Evolutionary conservation across 2,888 invertebrate species (phyloP), one percentile per base, ranked within the genome.

Genomic region (Pelosia muscerda): DNA sequence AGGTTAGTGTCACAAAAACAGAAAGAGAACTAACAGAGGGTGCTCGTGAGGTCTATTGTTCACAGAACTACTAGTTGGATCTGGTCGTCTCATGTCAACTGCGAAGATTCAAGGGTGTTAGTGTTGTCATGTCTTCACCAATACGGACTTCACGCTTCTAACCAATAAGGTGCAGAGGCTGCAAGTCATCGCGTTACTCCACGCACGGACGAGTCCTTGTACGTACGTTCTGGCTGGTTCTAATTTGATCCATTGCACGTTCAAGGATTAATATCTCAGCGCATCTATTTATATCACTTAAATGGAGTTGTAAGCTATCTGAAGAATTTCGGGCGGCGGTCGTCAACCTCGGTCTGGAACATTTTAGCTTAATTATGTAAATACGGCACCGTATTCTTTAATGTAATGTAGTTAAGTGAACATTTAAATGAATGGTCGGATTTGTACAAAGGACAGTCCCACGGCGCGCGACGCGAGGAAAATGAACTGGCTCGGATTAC

Each of bases 391-490:
- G 54, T 63, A 54, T 54, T 54, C 54, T 63, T 54, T 56, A 55
- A 63, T 56, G 63, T 63, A 38, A 55, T 26, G 63, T 63, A 63
- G 55, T 34, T 55, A 56, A 63, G 63, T 55, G 55, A 10, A 62
- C 62, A 28, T 54, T 62, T 62, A 53, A 62, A 23, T 62, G n/a
- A 28, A 62, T 31, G 53, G 31, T 31, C 23, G 22, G 63, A 31
- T 63, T 54, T 54, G 23, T 28, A 49, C 31, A 54, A 31, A 23
- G 23, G 34, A 63, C 23, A 19, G 54, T 54, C 53, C 54, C 49
- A 5, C 31, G 63, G 25, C 31, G 22, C 28, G 23, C 31, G 63
- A 34, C 31, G 22, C 28, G 23, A 4, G 31, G 31, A 23, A 54
- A 31, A n/a, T 19, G n/a, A 26, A 26, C 10, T 6, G 19, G 25